Evolutionary conservation across 2,797 vertebrate genomes (phyloP).

Genomic region (Moxostoma hubbsi): DNA sequence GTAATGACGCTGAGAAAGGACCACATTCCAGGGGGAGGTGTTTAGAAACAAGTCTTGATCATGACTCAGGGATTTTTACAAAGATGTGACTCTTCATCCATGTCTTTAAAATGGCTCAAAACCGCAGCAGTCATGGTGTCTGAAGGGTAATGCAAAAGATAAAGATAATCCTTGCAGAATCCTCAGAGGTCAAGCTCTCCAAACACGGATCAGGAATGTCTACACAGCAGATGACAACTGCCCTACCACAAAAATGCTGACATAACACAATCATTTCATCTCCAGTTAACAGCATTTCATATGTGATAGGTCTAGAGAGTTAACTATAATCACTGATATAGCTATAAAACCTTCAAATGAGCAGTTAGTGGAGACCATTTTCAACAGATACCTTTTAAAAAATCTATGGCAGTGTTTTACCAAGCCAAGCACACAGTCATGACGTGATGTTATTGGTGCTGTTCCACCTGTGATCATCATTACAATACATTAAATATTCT

Average conservation of each 20-base stretch:
- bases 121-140: not conserved
- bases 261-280: constrained; percentile 20
- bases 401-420: too few species aligned
- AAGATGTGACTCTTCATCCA: constrained; percentile 14
- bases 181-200: constrained; percentile 35
- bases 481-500: not conserved
- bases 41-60: not conserved
- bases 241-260: constrained; percentile 29
- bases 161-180: constrained; percentile 38
- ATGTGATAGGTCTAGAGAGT: not conserved
- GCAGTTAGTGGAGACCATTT: not conserved
- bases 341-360: not conserved
- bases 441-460: too few species aligned
- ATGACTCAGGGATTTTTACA: constrained; percentile 31
- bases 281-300: not conserved
- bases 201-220: constrained; percentile 28
- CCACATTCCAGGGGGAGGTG: not conserved
- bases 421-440: not conserved
- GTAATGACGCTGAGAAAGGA: constrained; percentile 1
- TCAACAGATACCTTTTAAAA: not conserved
- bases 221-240: constrained; percentile 15
- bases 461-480: not conserved
- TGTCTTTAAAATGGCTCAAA: not conserved
- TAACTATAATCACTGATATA: constrained; percentile 5
- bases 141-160: constrained; percentile 19